Evolutionary conservation across 2,888 invertebrate genomes (phyloP), one percentile per base, ranked within the genome.

Genomic region (Machimus rusticus): DNA sequence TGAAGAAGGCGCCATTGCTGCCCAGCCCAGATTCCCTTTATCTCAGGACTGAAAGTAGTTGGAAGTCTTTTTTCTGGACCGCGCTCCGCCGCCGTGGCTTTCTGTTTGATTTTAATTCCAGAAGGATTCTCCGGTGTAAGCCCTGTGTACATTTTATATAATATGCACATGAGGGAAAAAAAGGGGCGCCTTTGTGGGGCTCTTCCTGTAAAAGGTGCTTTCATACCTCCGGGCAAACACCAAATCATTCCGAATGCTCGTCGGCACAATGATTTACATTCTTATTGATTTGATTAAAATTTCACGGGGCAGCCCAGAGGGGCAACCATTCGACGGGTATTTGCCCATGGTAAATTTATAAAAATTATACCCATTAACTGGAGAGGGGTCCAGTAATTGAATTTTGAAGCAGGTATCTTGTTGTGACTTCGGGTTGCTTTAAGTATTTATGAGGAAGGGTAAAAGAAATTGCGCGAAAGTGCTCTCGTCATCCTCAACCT

Each of bases 91-190:
- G 78, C 23, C 19, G 55, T 86, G 34, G 55, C 76, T 86, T 78
- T 86, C 28, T 78, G 77, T 78, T 39, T 86, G 77, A 39, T 86
- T 51, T 86, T 78, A 86, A 86, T 86, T 78, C 77, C 55, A 34
- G 39, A 8, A 37, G 34, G 31, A 57, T 74, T 37, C 34, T 34
- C 5, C 39, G 39, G 46, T 37, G 51, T 55, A 86, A 86, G n/a
- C 19, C 19, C 43, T 43, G 23, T 23, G 78, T 43, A 43, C 23
- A 78, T 78, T 46, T 43, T 76, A 76, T 76, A 76, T 78, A 78
- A 78, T 78, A 78, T 78, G 37, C 78, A 78, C 78, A 43, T 19
- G 78, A n/a, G 78, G 78, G 16, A 39, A 78, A 78, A 66, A 78
- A 66, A 66, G 66, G 66, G 66, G 14, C 66, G 66, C 66, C 28